Conservation (phyloP, 2,113 vertebrate genomes). For the Hystrix cristata region DNA sequence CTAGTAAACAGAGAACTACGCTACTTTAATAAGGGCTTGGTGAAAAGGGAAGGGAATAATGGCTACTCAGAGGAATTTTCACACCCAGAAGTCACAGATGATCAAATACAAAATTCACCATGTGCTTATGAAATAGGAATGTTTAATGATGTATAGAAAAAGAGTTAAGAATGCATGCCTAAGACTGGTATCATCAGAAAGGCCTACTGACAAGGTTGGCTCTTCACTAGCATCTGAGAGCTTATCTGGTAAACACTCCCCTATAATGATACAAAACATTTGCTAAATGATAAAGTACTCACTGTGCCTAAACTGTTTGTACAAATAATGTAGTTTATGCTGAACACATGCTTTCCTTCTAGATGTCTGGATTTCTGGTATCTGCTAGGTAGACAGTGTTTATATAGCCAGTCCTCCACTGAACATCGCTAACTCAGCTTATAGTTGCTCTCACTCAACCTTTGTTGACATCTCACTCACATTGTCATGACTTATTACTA, state of each 20-base stretch:
- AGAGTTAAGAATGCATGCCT: not conserved
- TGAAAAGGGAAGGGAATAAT: no score
- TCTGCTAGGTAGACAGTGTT: not conserved
- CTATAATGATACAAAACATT: not conserved
- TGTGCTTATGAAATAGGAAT: not conserved
- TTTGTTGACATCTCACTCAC: not conserved
- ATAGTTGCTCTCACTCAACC: not conserved
- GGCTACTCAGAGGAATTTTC: no score
- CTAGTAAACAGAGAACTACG: no score
- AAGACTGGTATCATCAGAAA: not conserved
- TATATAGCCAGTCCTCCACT: not conserved
- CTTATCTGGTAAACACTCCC: not conserved
- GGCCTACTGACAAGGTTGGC: not conserved
- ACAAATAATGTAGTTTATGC: not conserved
- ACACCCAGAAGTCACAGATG: no score
- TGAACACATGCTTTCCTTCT: not conserved
- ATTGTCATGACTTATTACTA: not conserved
- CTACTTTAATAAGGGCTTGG: no score
- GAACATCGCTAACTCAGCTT: not conserved
- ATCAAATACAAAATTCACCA: constrained; percentile 14
- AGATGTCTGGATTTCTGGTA: not conserved
- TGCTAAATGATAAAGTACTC: not conserved
- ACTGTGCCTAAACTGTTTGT: not conserved
- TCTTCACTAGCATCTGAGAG: not conserved
- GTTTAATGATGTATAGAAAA: not conserved